Evolutionary conservation across 1,140 invertebrate species (phyloP).

Genomic region (Paracyclopina nana): DNA sequence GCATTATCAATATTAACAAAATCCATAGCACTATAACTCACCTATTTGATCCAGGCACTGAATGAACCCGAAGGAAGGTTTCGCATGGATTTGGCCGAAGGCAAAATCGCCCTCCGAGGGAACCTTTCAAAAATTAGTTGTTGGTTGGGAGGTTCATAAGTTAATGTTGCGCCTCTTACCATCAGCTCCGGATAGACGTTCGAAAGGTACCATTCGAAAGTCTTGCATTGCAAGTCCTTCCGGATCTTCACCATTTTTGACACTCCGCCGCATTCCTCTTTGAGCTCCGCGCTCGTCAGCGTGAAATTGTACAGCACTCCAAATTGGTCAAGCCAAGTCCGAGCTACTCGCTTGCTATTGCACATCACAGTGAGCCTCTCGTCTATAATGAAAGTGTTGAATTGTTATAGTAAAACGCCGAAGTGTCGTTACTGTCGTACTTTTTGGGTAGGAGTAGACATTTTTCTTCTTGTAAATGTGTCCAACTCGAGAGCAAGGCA

Average conservation of each 20-base stretch:
- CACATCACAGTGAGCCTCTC: constrained; percentile 61
- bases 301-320: constrained; percentile 26
- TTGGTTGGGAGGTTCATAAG: not conserved
- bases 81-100: not conserved
- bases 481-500: constrained; percentile 82
- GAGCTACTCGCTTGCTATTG: constrained; percentile 66
- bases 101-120: not conserved
- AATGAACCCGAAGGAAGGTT: not conserved
- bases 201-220: constrained; percentile 56
- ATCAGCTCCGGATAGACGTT: constrained; percentile 46
- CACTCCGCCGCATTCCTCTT: constrained; percentile 43
- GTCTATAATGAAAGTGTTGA: constrained; percentile 23
- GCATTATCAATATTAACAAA: not conserved
- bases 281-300: not conserved
- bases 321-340: constrained; percentile 86
- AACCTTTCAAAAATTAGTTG: not conserved
- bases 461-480: constrained; percentile 79
- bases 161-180: not conserved
- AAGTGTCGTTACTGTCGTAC: not conserved
- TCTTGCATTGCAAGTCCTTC: constrained; percentile 48
- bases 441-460: constrained; percentile 51
- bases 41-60: not conserved
- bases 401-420: not conserved
- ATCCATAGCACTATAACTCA: not conserved
- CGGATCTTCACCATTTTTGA: constrained; percentile 44